Base-by-base conservation (phyloP, 2,797 vertebrate species). In the Lithobates sylvaticus region DNA sequence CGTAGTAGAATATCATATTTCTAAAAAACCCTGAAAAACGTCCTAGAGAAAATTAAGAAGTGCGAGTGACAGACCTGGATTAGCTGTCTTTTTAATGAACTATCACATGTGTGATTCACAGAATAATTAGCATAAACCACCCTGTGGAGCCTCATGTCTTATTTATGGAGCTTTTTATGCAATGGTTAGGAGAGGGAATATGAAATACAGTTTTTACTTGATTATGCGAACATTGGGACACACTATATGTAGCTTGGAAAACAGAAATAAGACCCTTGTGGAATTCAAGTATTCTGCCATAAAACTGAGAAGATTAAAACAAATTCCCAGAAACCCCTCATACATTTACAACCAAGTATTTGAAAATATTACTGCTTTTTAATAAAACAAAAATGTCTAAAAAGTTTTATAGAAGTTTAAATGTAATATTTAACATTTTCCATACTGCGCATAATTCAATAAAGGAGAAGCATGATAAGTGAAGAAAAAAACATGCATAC, bases 171-270 rank as follows among this genome's bases (percentile, higher is more conserved):
- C 36, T 16, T 81, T 36, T 23, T 29, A 61, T 65, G 67, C 65
- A 71, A 64, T 44, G 10, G 29, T 26, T 70, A 76, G 47, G 32
- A 67, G 13, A 44, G 42, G 77, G 70, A 75, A 85, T 68, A 29
- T 58, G 34, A 68, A 32, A 82, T 76, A 76, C 64, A 18, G 15
- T 26, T 77, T 42, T 82, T 61, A 10, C 78, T 81, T 81, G 61
- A 86, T 86, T 86, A 86, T 81, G 84, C 78, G 26, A 76, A 76
- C 42, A 36, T 61, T 75, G 76, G 77, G 77, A 69, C 50, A 47
- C 65, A 32, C 69, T 67, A 54, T 34, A 44, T 47, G 16, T 78
- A 79, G 44, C 23, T 42, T 27, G 39, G 36, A 76, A 86, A 27
- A 39, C 36, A 23, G 23, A 80, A 36, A 58, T 58, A 68, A 34